A percentile compares a stretch with the other conserved stretches of the same genome.
phyloP scores from a whole-genome alignment of 2,888 invertebrate species.

The Andrena marginata region DNA sequence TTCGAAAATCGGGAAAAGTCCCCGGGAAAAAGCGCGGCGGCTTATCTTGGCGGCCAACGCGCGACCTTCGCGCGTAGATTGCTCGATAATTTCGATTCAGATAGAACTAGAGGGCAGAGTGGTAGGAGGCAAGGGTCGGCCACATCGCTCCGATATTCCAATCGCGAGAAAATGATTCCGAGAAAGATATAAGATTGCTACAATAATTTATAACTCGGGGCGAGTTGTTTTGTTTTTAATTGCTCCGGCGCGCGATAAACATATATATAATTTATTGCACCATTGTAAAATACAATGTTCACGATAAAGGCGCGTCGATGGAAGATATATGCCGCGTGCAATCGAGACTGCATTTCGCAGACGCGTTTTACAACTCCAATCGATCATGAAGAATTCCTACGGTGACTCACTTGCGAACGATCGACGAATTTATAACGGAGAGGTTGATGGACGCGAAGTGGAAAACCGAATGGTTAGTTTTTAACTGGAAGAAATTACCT shows the following conservation, averaged over 20 bases:
- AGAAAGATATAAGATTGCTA: conserved; percentile 34
- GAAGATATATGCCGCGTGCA: background rate
- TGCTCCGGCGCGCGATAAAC: conserved; percentile 32
- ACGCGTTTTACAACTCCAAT: background rate
- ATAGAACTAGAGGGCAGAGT: background rate
- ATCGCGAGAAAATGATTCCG: conserved; percentile 9
- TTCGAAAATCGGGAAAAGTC: background rate
- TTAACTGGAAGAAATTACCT: no score
- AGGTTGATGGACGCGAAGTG: no score
- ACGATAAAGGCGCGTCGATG: conserved; percentile 36
- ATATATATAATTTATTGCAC: conserved; percentile 61
- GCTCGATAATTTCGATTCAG: background rate
- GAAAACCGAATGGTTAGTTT: no score
- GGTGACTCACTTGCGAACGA: background rate
- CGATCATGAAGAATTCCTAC: conserved; percentile 4
- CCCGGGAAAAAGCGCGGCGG: no score
- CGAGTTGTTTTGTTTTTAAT: conserved; percentile 43
- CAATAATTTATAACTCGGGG: conserved; percentile 53
- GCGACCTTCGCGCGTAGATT: no score
- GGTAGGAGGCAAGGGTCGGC: background rate
- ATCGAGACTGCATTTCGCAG: background rate
- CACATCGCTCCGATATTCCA: background rate
- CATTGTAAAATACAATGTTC: conserved; percentile 50
- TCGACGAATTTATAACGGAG: background rate
- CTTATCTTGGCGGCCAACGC: no score